Evolutionary conservation across 2,888 invertebrate species (phyloP).

Genomic region (Watsonalla cultraria): DNA sequence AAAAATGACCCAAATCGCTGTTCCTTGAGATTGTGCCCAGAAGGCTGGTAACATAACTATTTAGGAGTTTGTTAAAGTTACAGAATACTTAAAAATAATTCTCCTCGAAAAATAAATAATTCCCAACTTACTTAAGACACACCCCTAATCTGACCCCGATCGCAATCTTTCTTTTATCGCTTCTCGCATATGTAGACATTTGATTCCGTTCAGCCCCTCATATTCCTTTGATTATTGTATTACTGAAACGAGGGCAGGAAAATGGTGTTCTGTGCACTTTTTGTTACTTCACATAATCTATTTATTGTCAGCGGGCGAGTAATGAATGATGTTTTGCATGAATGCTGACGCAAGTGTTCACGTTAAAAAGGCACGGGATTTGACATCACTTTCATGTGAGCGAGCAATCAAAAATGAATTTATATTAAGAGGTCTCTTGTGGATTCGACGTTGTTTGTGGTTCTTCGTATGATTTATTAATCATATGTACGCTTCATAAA

Average conservation of each 20-base stretch:
- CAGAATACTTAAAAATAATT: constrained; percentile 3
- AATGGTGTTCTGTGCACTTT: constrained; percentile 62
- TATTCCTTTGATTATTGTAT: constrained; percentile 76
- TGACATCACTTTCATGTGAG: constrained; percentile 50
- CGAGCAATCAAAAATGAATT: constrained; percentile 56
- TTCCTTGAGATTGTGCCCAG: too few relatives aligned
- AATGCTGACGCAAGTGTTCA: constrained; percentile 57
- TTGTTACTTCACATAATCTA: constrained; percentile 66
- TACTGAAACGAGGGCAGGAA: constrained; percentile 61
- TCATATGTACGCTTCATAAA: neutral
- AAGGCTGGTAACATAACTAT: too few relatives aligned
- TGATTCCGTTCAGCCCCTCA: constrained; percentile 61
- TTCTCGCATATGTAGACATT: constrained; percentile 66
- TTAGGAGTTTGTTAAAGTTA: too few relatives aligned
- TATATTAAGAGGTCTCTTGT: constrained; percentile 27
- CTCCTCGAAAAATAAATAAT: constrained; percentile 8
- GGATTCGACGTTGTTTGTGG: constrained; percentile 23
- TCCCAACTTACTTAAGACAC: constrained; percentile 18
- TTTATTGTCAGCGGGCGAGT: constrained; percentile 65
- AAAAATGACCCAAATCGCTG: too few relatives aligned
- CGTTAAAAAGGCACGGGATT: constrained; percentile 50
- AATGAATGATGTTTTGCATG: constrained; percentile 72
- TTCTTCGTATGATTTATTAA: neutral
- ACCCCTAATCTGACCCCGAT: constrained; percentile 46
- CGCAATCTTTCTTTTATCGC: constrained; percentile 62